Conservation (phyloP, 2,797 vertebrate species). For the Brachymystax lenok region DNA sequence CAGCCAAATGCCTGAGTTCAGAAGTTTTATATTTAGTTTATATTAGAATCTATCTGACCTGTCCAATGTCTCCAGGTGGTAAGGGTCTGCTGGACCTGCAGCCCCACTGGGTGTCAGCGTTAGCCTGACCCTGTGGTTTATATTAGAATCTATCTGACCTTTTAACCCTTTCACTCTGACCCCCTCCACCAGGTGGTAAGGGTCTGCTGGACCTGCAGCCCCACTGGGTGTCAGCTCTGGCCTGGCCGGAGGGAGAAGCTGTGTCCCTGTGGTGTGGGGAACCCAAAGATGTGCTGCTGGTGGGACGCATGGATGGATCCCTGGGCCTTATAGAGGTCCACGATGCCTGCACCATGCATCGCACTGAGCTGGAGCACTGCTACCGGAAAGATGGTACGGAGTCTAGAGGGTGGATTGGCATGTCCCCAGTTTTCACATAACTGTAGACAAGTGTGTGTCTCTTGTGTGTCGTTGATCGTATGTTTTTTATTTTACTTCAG, state of each 20-base stretch:
- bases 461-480: background rate
- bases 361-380: slow-evolving; percentile 91
- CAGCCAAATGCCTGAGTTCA: too few species aligned
- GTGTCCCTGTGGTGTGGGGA: slow-evolving; percentile 84
- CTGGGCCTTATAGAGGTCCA: slow-evolving; percentile 91
- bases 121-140: too few species aligned
- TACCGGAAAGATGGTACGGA: slow-evolving; percentile 90
- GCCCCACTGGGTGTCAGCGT: too few species aligned
- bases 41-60: too few species aligned
- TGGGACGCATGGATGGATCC: slow-evolving; percentile 94
- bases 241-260: slow-evolving; percentile 88
- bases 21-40: too few species aligned
- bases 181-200: slow-evolving; percentile 82
- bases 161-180: background rate
- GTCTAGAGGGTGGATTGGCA: background rate
- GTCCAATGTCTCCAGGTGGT: too few species aligned
- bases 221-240: slow-evolving; percentile 93
- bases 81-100: too few species aligned
- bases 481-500: background rate
- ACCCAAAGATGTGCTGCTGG: slow-evolving; percentile 84
- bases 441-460: background rate
- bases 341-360: slow-evolving; percentile 84
- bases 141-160: background rate
- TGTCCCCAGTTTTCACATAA: background rate
- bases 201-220: slow-evolving; percentile 90